Base-by-base conservation (phyloP, 1,140 invertebrate species). In the Trissolcus basalis region DNA sequence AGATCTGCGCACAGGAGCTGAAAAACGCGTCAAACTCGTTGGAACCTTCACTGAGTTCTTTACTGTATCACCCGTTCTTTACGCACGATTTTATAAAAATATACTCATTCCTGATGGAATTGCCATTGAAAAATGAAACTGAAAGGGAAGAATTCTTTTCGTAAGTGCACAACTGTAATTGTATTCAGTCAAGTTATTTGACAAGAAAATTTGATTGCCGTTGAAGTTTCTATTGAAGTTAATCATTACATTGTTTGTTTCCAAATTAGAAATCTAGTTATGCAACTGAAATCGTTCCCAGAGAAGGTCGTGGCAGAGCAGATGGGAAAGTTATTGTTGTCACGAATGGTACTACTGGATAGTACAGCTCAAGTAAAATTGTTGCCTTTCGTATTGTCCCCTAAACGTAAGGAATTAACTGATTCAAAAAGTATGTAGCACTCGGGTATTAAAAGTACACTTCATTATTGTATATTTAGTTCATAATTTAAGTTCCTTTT, bases 71-170 rank as follows among this genome's bases (percentile, higher is more conserved):
- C 86, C 89, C 90, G 13, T 95, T 94, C 83, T 95, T 95, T 69
- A 93, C 92, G 74, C 93, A 96, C 84, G 92, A 95, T 79, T 96
- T 96, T 83, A 92, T 96, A 68, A 88, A 90, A 13, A 94, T 96
- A 78, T 91, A 95, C 84, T 92, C 92, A 63, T 96, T 96, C 87
- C 86, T 97, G 0, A 91, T 92, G 75, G 93, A 95, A 81, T 87
- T 96, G 53, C 93, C 95, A 4, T 77, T 96, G 9, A 96, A 96
- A 85, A 90, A 87, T 58, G 91, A 93, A 72, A 86, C 87, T 41
- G 94, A 96, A 80, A 96, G 93, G 82, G 90, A 91, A 70, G 83
- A 91, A 54, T 96, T 96, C 85, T 96, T 96, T 82, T 88, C 87
- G 91, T 91, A 85, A 85, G 81, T 78, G 36, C 1, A 11, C 9